These are phyloP conservation scores for Forbesichthys papilliferus DNA, from an alignment of 2,113 vertebrate genomes.

Conservation along the genomic window DNA sequence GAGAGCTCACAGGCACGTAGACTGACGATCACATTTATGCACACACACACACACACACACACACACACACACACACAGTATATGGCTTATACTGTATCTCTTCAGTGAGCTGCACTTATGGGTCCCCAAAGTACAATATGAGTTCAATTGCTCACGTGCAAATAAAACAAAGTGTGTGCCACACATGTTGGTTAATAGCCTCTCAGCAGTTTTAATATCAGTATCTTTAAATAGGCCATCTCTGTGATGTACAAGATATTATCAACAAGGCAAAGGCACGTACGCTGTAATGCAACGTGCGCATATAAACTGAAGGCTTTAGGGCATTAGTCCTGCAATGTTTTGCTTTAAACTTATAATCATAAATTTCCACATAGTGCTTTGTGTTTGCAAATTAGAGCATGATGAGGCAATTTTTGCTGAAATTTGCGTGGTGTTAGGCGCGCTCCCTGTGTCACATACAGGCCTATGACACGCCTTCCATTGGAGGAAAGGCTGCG, in stretches of 20 bases:
- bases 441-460: not conserved
- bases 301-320: not conserved
- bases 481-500: not conserved
- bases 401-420: not conserved
- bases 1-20: not conserved
- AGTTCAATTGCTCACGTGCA: constrained; percentile 12
- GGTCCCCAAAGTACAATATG: constrained; percentile 6
- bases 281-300: not conserved
- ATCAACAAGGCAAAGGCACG: not conserved
- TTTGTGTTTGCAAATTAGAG: not conserved
- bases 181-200: constrained; percentile 13
- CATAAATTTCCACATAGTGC: not conserved
- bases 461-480: not conserved
- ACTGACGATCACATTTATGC: not conserved
- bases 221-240: not conserved
- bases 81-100: not conserved
- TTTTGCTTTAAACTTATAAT: not conserved
- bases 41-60: constrained; percentile 13
- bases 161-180: too few relatives aligned
- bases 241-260: constrained; percentile 1
- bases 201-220: constrained; percentile 8
- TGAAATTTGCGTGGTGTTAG: not conserved
- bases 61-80: constrained; percentile 14
- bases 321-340: not conserved
- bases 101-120: not conserved